phyloP scores from a whole-genome alignment of 2,888 invertebrate genomes.

The Cancer borealis region DNA sequence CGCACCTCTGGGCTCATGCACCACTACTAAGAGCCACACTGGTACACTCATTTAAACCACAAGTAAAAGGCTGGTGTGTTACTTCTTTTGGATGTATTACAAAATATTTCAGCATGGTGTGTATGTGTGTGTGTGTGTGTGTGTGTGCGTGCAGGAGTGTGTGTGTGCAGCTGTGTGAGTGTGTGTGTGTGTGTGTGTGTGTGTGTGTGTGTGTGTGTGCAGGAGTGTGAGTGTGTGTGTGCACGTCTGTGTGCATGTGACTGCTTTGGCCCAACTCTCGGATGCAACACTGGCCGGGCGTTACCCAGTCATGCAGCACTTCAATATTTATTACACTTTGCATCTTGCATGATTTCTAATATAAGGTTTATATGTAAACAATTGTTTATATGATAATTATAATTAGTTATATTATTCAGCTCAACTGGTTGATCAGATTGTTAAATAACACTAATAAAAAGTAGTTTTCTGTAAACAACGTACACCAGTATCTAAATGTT shows the following conservation, averaged over 20 bases:
- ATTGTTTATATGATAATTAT: neutral
- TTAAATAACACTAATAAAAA: neutral
- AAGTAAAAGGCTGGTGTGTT: neutral
- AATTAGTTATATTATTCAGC: neutral
- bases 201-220: neutral
- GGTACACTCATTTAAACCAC: neutral
- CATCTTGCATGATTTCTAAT: neutral
- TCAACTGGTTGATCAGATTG: neutral
- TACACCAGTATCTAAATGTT: neutral
- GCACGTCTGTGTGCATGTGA: neutral
- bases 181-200: neutral
- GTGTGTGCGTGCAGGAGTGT: neutral
- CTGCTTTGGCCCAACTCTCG: neutral
- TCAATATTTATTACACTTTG: neutral
- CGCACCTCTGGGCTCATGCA: neutral
- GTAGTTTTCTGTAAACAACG: neutral
- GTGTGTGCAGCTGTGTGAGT: too few relatives aligned
- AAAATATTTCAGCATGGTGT: neutral
- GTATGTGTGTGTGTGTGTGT: conserved; percentile 41
- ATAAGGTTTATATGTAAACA: neutral
- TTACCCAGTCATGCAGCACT: neutral
- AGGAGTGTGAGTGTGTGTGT: neutral
- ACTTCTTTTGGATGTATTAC: neutral
- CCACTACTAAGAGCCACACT: neutral
- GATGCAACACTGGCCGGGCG: neutral